Percentiles rank a stretch among this genome's conserved stretches.
Evolutionary conservation across 2,888 invertebrate species (phyloP).

Genomic region (Stenchaetothrips biformis): DNA sequence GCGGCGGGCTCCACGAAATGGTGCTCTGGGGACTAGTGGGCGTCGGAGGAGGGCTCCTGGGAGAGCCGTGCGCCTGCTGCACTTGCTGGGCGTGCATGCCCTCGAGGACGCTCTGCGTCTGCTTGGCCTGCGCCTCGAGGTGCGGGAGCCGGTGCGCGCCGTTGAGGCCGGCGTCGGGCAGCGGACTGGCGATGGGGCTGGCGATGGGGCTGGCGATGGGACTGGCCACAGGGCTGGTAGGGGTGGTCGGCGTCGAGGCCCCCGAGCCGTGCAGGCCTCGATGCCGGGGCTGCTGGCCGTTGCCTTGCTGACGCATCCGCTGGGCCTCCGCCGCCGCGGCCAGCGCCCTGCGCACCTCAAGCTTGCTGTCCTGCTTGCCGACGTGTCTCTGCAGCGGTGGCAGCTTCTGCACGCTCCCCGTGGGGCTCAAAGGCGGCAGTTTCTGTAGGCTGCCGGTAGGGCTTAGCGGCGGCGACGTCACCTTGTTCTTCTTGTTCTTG

Average conservation of each 20-base stretch:
- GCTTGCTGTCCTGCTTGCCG: constrained; percentile 1
- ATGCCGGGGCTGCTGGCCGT: background rate
- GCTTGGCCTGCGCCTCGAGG: background rate
- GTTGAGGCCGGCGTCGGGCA: background rate
- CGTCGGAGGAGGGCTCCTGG: background rate
- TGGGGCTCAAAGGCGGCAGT: background rate
- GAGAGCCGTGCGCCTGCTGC: background rate
- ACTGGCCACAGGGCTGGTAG: background rate
- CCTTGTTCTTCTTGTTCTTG: constrained; percentile 24
- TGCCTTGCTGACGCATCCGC: background rate
- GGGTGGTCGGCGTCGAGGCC: background rate
- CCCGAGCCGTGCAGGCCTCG: background rate
- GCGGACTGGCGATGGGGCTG: background rate
- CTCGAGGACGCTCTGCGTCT: background rate
- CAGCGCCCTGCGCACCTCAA: background rate
- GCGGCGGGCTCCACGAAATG: background rate
- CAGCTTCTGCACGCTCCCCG: background rate
- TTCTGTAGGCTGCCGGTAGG: background rate
- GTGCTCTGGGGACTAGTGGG: background rate
- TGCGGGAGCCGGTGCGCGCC: background rate
- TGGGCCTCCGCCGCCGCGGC: constrained; percentile 9
- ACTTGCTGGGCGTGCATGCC: background rate
- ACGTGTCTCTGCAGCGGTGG: background rate
- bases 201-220: background rate
- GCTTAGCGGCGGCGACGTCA: background rate